These are phyloP conservation scores for Pygoscelis adeliae DNA, from an alignment of 2,113 vertebrate species.

Conservation along the genomic window DNA sequence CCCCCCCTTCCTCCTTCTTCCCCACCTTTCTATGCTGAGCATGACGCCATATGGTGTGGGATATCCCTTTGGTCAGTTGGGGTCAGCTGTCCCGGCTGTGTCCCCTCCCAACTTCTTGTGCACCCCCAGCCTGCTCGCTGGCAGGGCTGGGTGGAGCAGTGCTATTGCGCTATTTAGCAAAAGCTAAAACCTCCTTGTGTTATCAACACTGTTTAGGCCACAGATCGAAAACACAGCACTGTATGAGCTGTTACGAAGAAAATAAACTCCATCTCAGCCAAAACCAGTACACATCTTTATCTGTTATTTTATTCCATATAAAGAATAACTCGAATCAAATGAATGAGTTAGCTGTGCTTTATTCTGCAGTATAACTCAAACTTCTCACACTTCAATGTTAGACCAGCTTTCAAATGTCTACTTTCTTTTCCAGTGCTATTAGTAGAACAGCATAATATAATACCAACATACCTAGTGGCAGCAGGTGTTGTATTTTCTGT, in stretches of 20 bases:
- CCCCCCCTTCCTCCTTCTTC: neutral
- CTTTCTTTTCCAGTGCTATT: neutral
- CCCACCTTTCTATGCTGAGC: accelerated
- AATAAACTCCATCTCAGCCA: neutral
- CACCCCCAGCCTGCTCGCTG: neutral
- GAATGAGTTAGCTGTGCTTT: neutral
- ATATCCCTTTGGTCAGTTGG: neutral
- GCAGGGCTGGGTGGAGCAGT: accelerated
- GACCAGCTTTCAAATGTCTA: neutral
- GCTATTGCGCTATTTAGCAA: accelerated
- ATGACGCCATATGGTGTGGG: accelerated
- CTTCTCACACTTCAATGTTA: neutral
- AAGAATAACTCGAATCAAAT: neutral
- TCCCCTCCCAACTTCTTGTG: neutral
- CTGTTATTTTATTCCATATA: neutral
- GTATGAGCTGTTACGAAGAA: accelerated
- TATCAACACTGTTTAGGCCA: no score
- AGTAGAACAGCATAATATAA: neutral
- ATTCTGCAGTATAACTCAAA: neutral
- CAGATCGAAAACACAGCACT: neutral
- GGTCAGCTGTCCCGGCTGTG: neutral
- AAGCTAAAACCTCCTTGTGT: neutral
- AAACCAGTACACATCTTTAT: neutral
- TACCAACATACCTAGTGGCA: neutral
- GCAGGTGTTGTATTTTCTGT: neutral